phyloP scores from a whole-genome alignment of 2,888 invertebrate species.

The Bombylius discolor region DNA sequence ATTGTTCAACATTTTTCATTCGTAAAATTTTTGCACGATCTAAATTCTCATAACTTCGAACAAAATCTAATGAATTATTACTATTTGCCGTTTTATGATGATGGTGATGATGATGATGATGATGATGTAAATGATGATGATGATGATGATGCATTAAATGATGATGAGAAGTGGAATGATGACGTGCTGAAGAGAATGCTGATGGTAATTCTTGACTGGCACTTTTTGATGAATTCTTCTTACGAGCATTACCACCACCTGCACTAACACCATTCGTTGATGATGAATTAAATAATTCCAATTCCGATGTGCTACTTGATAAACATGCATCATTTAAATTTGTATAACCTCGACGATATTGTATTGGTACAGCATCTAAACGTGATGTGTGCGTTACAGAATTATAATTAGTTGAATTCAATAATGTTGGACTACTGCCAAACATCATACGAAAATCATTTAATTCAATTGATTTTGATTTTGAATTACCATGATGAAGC shows the following conservation, averaged over 20 bases:
- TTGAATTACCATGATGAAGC: conserved; percentile 12
- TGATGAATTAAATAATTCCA: conserved; percentile 13
- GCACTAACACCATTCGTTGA: background rate
- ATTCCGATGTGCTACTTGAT: conserved; percentile 16
- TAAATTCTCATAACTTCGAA: conserved; percentile 17
- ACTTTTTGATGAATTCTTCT: conserved; percentile 13
- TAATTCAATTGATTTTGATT: conserved; percentile 15
- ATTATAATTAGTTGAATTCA: conserved; percentile 15
- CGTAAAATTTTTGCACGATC: conserved; percentile 16
- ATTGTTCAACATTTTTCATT: conserved; percentile 13
- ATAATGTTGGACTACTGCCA: conserved; percentile 17
- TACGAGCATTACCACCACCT: background rate
- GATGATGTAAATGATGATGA: background rate
- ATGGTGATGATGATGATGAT: background rate
- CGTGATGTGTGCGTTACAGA: conserved; percentile 14
- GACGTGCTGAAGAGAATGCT: conserved; percentile 8
- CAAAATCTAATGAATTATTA: conserved; percentile 15
- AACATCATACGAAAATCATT: conserved; percentile 18
- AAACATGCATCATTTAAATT: conserved; percentile 19
- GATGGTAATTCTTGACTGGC: conserved; percentile 15
- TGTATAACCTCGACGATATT: conserved; percentile 18
- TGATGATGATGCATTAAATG: background rate
- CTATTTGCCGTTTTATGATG: conserved; percentile 9
- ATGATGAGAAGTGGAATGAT: background rate
- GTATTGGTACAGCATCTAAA: conserved; percentile 17